A percentile compares a stretch with the other conserved stretches of the same genome.
Conservation (phyloP, 2,888 invertebrate genomes). For the Sarcophaga subvicina region DNA sequence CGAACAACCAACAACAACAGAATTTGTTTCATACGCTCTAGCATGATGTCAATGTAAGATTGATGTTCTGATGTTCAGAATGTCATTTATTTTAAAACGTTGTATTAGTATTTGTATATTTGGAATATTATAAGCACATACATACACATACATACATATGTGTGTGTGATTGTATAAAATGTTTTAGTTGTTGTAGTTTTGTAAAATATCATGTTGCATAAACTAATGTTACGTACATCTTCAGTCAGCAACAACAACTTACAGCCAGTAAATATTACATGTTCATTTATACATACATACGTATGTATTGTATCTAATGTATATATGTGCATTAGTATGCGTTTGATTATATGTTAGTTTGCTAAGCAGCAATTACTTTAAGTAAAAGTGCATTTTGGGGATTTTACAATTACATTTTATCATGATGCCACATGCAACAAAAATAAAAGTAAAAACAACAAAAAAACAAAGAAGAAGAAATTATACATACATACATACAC, state of each 20-base stretch:
- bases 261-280: too few relatives aligned
- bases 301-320: too few relatives aligned
- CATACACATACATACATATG: background rate
- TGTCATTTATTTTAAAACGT: slow-evolving; percentile 68
- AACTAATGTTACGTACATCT: background rate
- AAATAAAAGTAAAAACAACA: too few relatives aligned
- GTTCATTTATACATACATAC: too few relatives aligned
- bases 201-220: slow-evolving; percentile 38
- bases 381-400: slow-evolving; percentile 62
- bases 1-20: slow-evolving; percentile 17
- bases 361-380: slow-evolving; percentile 61
- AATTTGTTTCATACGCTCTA: slow-evolving; percentile 10
- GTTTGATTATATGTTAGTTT: background rate
- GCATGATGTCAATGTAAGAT: slow-evolving; percentile 67
- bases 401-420: slow-evolving; percentile 67
- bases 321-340: too few relatives aligned
- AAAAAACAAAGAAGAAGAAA: slow-evolving; percentile 6
- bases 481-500: background rate
- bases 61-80: slow-evolving; percentile 68
- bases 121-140: background rate
- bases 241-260: background rate
- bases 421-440: slow-evolving; percentile 59
- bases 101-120: background rate
- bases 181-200: background rate
- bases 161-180: too few relatives aligned